Evolutionary conservation across 2,113 vertebrate genomes (phyloP).

Genomic region (Leptocoma aspasia): DNA sequence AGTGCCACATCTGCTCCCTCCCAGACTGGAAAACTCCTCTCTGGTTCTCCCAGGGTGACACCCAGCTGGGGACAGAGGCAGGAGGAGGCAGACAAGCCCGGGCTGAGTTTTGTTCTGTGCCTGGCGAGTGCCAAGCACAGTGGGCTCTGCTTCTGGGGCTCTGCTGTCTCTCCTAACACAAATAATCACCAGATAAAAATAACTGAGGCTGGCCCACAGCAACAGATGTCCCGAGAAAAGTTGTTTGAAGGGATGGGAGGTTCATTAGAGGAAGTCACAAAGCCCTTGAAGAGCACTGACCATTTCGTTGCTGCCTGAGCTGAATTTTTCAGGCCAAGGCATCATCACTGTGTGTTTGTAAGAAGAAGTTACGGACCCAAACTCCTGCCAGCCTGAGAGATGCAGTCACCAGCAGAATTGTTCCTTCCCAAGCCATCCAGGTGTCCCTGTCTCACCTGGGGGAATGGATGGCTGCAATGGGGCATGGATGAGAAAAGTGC

Average conservation of each 20-base stretch:
- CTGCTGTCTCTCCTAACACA: background rate
- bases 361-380: too few relatives aligned
- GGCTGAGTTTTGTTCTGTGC: background rate
- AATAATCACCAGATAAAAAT: background rate
- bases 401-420: rapidly evolving
- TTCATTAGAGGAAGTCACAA: background rate
- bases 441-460: rapidly evolving
- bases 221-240: background rate
- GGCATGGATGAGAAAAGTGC: background rate
- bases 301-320: rapidly evolving
- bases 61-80: background rate
- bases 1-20: background rate
- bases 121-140: background rate
- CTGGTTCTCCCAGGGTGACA: background rate
- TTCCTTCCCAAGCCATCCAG: background rate
- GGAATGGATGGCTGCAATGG: rapidly evolving
- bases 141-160: background rate
- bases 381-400: background rate
- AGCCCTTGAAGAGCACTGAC: background rate
- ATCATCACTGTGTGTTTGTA: rapidly evolving
- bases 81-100: background rate
- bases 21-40: background rate
- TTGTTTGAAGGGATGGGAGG: background rate
- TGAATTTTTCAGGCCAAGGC: background rate
- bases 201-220: background rate